Conservation (phyloP, 2,797 vertebrate genomes). For the Pipistrellus pipistrellus region DNA sequence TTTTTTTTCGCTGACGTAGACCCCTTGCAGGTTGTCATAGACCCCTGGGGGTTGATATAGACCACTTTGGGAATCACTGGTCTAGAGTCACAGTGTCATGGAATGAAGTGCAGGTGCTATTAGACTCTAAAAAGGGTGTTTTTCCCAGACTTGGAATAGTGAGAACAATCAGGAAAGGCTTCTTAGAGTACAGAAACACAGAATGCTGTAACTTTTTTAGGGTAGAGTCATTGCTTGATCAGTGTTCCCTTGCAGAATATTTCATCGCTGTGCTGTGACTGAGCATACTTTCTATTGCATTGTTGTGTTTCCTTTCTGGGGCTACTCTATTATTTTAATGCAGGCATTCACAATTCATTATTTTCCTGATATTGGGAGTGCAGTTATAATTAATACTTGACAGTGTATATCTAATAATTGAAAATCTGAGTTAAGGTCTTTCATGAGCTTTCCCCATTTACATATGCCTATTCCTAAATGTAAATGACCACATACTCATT, state of each 20-base stretch:
- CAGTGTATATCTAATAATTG: neutral
- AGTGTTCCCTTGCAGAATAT: neutral
- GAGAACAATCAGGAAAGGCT: neutral
- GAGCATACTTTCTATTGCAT: neutral
- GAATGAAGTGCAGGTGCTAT: neutral
- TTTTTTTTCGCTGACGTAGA: too few species aligned
- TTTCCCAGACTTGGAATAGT: neutral
- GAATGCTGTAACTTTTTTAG: slow-evolving; percentile 5
- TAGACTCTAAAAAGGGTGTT: neutral
- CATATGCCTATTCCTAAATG: slow-evolving; percentile 18
- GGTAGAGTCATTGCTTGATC: neutral
- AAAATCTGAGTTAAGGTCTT: slow-evolving; percentile 13
- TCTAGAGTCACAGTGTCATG: neutral
- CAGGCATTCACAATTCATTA: slow-evolving; percentile 13
- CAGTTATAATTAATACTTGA: neutral
- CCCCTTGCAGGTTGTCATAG: too few species aligned
- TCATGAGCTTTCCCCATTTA: neutral
- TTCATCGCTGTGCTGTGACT: neutral
- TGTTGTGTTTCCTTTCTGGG: slow-evolving; percentile 36
- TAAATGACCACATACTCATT: neutral
- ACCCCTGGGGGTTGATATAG: too few species aligned
- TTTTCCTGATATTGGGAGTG: neutral
- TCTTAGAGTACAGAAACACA: neutral
- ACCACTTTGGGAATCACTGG: too few species aligned
- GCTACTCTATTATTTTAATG: slow-evolving; percentile 34